These are phyloP conservation scores for Hydrotaea cyrtoneurina DNA, from an alignment of 2,888 invertebrate species.

Conservation along the genomic window DNA sequence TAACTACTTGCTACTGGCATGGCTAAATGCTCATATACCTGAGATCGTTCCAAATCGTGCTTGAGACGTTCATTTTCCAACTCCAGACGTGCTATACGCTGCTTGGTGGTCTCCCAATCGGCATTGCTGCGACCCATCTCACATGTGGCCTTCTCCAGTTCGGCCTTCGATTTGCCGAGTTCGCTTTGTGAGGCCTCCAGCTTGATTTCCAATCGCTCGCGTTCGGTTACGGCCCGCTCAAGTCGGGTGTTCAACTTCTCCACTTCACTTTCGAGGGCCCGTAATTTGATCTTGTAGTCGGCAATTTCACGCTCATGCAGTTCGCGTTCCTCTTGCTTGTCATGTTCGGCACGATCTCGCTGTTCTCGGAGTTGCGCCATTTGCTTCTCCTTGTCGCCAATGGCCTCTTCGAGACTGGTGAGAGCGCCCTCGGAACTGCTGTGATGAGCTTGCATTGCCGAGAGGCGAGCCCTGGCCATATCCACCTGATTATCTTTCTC, in stretches of 20 bases:
- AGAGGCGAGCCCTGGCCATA: conserved; percentile 93
- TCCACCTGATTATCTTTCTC: conserved; percentile 99
- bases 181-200: conserved; percentile 96
- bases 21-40: conserved; percentile 78
- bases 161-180: conserved; percentile 96
- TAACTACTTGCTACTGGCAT: not conserved
- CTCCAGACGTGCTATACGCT: conserved; percentile 91
- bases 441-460: conserved; percentile 97
- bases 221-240: conserved; percentile 93
- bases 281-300: conserved; percentile 96
- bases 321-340: conserved; percentile 97
- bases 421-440: conserved; percentile 96
- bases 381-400: conserved; percentile 98
- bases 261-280: conserved; percentile 94
- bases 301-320: conserved; percentile 95
- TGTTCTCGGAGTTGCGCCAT: conserved; percentile 95
- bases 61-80: conserved; percentile 94
- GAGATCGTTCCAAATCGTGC: conserved; percentile 91
- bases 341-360: conserved; percentile 96
- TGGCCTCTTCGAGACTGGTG: conserved; percentile 95
- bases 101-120: conserved; percentile 84
- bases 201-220: conserved; percentile 94
- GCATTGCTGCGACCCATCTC: conserved; percentile 93
- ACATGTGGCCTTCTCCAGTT: conserved; percentile 93
- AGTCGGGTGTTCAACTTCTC: conserved; percentile 92